phyloP scores from a whole-genome alignment of 2,797 vertebrate genomes.

The Galagoides demidoff region DNA sequence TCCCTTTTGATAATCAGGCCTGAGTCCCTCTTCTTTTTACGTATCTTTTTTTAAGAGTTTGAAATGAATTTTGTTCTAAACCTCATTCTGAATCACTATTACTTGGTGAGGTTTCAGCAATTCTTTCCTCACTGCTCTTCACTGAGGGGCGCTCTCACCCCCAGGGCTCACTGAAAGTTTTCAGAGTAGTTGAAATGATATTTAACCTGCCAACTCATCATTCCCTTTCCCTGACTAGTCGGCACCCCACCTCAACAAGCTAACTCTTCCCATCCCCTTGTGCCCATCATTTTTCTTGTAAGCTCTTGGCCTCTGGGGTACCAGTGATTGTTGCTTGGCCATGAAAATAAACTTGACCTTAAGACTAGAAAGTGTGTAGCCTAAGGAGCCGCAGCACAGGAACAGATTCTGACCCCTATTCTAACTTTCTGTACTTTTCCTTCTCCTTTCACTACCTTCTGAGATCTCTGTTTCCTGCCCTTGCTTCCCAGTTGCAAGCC shows the following conservation, averaged over 20 bases:
- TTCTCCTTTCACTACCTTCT: background rate
- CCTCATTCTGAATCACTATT: constrained; percentile 25
- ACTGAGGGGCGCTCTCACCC: background rate
- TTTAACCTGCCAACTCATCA: background rate
- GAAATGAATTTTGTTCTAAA: constrained; percentile 58
- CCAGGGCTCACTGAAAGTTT: background rate
- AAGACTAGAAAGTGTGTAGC: background rate
- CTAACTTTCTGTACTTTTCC: background rate
- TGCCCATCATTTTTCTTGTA: background rate
- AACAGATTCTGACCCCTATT: no score
- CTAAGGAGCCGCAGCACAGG: background rate
- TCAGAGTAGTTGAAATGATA: background rate
- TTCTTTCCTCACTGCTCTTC: constrained; percentile 20
- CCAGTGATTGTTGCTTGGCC: background rate
- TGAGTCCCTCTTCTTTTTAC: constrained; percentile 47
- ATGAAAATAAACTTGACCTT: background rate
- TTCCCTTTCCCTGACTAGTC: background rate
- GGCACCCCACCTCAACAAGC: background rate
- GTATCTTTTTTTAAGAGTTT: constrained; percentile 23
- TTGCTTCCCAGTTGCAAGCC: background rate
- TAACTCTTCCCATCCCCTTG: background rate
- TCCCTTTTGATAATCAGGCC: constrained; percentile 1
- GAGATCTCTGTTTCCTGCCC: background rate
- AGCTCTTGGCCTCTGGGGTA: background rate
- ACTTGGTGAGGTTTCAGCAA: background rate